Base-by-base conservation (phyloP, 2,888 invertebrate genomes). In the Ornithoptera alexandrae region DNA sequence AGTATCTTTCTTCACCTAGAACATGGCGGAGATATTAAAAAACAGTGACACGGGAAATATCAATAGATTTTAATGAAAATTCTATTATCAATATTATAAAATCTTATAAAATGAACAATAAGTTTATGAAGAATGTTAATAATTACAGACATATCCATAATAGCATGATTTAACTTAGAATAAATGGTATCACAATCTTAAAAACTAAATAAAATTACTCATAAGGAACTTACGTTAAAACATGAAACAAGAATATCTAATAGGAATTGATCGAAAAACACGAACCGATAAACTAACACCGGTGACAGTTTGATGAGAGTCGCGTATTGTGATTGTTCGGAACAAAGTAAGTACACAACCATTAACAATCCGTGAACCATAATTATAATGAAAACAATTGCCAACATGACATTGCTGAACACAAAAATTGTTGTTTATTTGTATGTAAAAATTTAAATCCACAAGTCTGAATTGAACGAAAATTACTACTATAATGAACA, bases 171-270 rank as follows among this genome's bases (percentile, higher is more conserved):
- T 84, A 63, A 81, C 91, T 90, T 89, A 91, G 75, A 85, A 84
- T 87, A 90, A 88, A 90, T 91, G 90, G 92, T 92, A 92, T 92
- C 92, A 92, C 92, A 89, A 88, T 88, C 90, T 92, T 91, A 90
- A 77, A 84, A 80, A 81, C 85, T 76, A 81, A 85, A 86, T 87
- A 86, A 84, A 82, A 85, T 88, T 86, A 88, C 81, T 84, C 81
- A 82, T 78, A 85, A 92, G 92, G 92, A 92, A 92, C 92, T 90
- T 90, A 91, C 78, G 83, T 88, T 89, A 91, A 87, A 90, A 87
- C 86, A 83, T 81, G 81, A 79, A 85, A 82, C 76, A 84, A 77
- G 77, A 84, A 83, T 86, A 83, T 85, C 81, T 88, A 81, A 78
- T 76, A 82, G 78, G 74, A 80, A 84, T 79, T 89, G 88, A 90